Base-by-base conservation (phyloP, 2,113 vertebrate genomes). In the Percopsis transmontana region DNA sequence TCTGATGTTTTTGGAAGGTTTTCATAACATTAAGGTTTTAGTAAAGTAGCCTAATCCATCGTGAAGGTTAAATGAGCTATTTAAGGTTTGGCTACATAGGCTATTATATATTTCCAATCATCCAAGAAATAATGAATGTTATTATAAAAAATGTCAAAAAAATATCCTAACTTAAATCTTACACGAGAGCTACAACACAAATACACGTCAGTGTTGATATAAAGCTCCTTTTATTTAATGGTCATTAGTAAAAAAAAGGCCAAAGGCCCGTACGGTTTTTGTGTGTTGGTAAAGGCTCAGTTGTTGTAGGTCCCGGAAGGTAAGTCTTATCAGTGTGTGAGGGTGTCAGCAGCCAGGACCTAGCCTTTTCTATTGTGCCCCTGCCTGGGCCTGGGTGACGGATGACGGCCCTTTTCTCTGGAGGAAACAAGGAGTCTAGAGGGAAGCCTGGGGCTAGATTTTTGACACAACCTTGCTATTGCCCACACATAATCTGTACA, bases 281-380 rank as follows among this genome's bases (percentile, higher is more conserved):
- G 79, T 84, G 76, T 80, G 78, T 85, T 72, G 73, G 73, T 63
- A 80, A 88, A 52, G 73, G 75, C 75, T 85, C 61, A 72, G 68
- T 76, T 88, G 72, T 74, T 68, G 62, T 58, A 19, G 72, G 85
- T 90, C 82, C 88, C 85, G 91, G 90, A 93, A 92, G 89, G 85
- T 80, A 80, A 88, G 84, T 74, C 90, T 92, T 93, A 93, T 93
- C 92, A 92, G 91, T 88, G 85, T 84, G 89, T 72, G 82, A 87
- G 83, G 85, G 87, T 85, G 79, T 91, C 85, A 82, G 85, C 86
- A 87, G 87, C 86, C 82, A 82, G 78, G 85, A 77, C 81, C 88
- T 70, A 81, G 88, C 81, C 76, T 60, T 57, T 23, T 77, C 91
- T 85, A 92, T 92, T 93, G 91, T 92, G 85, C 88, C 80, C 64